Evolutionary conservation across 1,140 invertebrate species (phyloP).

Genomic region (Chrysomallon squamiferum): DNA sequence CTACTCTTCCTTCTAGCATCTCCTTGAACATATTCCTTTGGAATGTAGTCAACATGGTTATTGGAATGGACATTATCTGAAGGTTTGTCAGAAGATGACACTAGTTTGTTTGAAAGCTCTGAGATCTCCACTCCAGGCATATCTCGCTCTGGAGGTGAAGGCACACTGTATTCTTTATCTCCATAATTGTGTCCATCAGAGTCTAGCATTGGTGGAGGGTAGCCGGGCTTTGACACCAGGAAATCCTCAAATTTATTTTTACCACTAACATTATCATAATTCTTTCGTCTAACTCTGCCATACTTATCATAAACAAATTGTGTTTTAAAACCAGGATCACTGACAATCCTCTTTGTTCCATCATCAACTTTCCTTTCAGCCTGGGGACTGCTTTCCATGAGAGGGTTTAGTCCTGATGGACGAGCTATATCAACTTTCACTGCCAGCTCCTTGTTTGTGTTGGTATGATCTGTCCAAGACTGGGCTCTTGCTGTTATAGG

Average conservation of each 20-base stretch:
- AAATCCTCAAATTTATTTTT: slow-evolving; percentile 46
- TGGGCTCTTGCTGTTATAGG: slow-evolving; percentile 36
- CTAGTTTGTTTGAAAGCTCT: slow-evolving; percentile 28
- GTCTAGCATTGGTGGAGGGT: slow-evolving; percentile 51
- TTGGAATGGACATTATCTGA: background rate
- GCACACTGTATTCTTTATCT: slow-evolving; percentile 76
- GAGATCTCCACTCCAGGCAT: slow-evolving; percentile 53
- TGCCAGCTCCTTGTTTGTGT: slow-evolving; percentile 30
- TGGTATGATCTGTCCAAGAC: slow-evolving; percentile 36
- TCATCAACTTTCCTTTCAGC: slow-evolving; percentile 41
- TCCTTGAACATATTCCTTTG: too few relatives aligned
- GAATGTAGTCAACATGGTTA: too few relatives aligned
- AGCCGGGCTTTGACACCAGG: slow-evolving; percentile 65
- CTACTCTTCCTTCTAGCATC: too few relatives aligned
- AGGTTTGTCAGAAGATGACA: slow-evolving; percentile 11
- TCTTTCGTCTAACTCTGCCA: slow-evolving; percentile 18
- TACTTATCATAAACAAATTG: slow-evolving; percentile 59
- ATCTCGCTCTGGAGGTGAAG: slow-evolving; percentile 79
- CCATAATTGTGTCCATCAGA: slow-evolving; percentile 73
- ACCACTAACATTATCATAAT: slow-evolving; percentile 10
- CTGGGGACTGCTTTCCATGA: slow-evolving; percentile 37
- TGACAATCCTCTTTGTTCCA: slow-evolving; percentile 33
- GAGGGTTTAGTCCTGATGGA: slow-evolving; percentile 30
- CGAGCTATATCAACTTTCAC: slow-evolving; percentile 26
- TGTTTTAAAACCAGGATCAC: slow-evolving; percentile 61